Evolutionary conservation across 1,140 invertebrate genomes (phyloP).

Genomic region (Chironomus striatipennis): DNA sequence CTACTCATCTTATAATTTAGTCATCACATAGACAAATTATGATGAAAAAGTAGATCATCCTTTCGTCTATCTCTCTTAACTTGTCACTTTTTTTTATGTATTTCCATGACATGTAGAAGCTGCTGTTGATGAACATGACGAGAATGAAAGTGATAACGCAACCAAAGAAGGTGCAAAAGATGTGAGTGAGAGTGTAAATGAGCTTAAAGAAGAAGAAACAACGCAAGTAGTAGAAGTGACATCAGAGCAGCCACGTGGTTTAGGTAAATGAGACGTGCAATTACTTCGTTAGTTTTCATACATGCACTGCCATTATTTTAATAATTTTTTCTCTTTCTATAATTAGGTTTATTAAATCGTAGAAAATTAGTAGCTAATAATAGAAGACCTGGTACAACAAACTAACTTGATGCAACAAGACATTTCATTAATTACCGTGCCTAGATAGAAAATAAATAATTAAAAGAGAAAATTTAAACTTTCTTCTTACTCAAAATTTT

Average conservation of each 20-base stretch:
- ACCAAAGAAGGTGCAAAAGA: conserved; percentile 28
- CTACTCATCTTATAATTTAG: too few relatives aligned
- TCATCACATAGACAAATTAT: too few relatives aligned
- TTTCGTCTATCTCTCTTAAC: too few relatives aligned
- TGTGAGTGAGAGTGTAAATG: conserved; percentile 29
- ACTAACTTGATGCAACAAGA: neutral
- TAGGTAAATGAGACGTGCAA: conserved; percentile 30
- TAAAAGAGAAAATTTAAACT: too few relatives aligned
- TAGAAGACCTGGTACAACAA: conserved; percentile 3
- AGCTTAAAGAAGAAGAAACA: conserved; percentile 37
- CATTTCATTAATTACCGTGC: neutral
- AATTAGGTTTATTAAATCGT: conserved; percentile 11
- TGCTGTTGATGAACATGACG: conserved; percentile 39
- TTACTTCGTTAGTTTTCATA: neutral
- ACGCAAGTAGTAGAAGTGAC: conserved; percentile 41
- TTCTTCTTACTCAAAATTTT: too few relatives aligned
- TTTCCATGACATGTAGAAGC: conserved; percentile 28
- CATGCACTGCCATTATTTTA: too few relatives aligned
- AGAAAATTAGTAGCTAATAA: conserved; percentile 16
- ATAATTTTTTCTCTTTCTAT: neutral
- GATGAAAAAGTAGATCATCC: too few relatives aligned
- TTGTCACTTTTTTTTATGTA: conserved; percentile 23
- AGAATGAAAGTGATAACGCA: conserved; percentile 29
- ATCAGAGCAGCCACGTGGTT: conserved; percentile 45
- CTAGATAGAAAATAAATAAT: conserved; percentile 2